These are phyloP conservation scores for Rhizomys pruinosus DNA, from an alignment of 2,113 vertebrate species.

Conservation along the genomic window DNA sequence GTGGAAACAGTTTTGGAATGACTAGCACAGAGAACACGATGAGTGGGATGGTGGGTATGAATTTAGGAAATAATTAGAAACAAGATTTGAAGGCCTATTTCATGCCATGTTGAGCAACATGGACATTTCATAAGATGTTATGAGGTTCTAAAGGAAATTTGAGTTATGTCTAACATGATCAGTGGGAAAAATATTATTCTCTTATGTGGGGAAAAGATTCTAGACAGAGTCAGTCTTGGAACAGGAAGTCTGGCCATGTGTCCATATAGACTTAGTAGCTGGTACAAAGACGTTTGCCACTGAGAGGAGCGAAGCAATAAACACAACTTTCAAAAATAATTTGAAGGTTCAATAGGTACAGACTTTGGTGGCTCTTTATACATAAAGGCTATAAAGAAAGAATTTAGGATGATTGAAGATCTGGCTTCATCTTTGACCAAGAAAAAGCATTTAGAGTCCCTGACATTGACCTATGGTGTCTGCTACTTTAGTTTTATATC, in stretches of 20 bases:
- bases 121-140: not conserved
- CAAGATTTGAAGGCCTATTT: not conserved
- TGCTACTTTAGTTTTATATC: conserved; percentile 37
- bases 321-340: not conserved
- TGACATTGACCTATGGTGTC: conserved; percentile 30
- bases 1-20: not conserved
- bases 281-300: not conserved
- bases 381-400: not conserved
- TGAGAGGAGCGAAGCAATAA: not conserved
- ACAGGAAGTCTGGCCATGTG: not conserved
- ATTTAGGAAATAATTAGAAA: not conserved
- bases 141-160: not conserved
- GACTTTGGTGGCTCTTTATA: not conserved
- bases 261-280: not conserved
- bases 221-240: not conserved
- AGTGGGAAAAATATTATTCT: not conserved
- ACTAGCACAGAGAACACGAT: not conserved
- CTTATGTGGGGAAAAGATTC: not conserved
- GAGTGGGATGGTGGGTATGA: not conserved
- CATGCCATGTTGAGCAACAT: not conserved
- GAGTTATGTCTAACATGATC: not conserved
- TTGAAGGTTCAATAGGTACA: not conserved
- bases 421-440: conserved; percentile 4
- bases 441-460: not conserved
- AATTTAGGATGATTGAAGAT: not conserved